These are phyloP conservation scores for Rotaria magnacalcarata DNA, from an alignment of 2,888 invertebrate genomes.

Conservation along the genomic window DNA sequence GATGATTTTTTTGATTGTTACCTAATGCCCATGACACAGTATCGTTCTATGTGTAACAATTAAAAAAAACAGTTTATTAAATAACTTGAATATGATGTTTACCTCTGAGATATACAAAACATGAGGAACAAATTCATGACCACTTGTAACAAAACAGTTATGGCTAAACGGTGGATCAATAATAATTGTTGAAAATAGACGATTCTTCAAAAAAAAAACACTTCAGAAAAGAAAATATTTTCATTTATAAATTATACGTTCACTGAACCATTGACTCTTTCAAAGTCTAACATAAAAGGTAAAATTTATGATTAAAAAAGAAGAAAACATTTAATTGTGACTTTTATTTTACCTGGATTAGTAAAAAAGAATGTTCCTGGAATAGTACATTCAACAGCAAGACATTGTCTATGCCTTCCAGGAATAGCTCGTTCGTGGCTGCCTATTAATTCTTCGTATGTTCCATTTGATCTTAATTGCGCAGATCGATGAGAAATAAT, in stretches of 20 bases:
- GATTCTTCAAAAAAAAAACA: not conserved
- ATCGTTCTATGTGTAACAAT: not conserved
- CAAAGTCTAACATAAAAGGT: not conserved
- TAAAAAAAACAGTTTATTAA: too few species aligned
- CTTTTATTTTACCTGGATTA: not conserved
- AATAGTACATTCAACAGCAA: not conserved
- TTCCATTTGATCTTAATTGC: not conserved
- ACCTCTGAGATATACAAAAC: not conserved
- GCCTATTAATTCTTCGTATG: not conserved
- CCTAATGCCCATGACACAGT: not conserved
- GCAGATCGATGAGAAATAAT: not conserved
- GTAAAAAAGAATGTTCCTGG: not conserved
- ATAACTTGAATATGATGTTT: not conserved
- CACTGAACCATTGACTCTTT: not conserved
- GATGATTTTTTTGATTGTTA: not conserved
- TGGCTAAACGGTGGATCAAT: not conserved
- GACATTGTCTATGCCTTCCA: not conserved
- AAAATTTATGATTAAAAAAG: too few species aligned
- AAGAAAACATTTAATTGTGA: too few species aligned
- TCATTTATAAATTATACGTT: not conserved
- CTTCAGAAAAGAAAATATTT: not conserved
- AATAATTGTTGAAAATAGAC: not conserved
- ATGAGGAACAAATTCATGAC: not conserved
- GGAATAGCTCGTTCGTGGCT: not conserved
- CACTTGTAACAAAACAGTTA: not conserved